Evolutionary conservation across 2,113 vertebrate species (phyloP).

Genomic region (Zosterops lateralis): DNA sequence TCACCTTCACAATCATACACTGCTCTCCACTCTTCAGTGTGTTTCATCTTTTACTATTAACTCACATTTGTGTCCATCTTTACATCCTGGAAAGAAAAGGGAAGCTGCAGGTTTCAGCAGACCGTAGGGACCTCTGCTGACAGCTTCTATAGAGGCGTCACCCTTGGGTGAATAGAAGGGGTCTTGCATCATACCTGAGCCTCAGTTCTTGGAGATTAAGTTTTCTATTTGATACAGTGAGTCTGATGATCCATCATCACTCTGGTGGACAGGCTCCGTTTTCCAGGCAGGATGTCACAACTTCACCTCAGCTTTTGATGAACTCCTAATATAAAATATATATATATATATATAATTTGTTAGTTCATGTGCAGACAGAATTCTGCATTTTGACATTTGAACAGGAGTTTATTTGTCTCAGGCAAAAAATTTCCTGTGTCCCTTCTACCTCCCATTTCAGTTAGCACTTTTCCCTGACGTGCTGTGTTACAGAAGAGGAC

Average conservation of each 20-base stretch:
- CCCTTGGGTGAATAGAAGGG: background rate
- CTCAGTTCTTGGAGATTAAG: background rate
- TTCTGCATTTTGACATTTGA: background rate
- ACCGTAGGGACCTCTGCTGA: slow-evolving; percentile 34
- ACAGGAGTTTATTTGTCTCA: background rate
- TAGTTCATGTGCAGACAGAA: background rate
- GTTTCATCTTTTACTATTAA: background rate
- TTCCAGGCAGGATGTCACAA: background rate
- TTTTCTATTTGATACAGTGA: background rate
- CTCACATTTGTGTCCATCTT: background rate
- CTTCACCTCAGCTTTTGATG: background rate
- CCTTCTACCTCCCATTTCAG: background rate
- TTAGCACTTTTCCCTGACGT: background rate
- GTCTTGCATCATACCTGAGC: background rate
- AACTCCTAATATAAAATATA: background rate
- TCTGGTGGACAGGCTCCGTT: background rate
- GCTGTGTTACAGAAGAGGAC: background rate
- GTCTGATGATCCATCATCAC: background rate
- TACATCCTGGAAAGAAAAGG: background rate
- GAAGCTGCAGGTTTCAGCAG: background rate
- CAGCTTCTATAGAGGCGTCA: background rate
- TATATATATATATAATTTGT: background rate
- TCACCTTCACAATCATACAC: background rate
- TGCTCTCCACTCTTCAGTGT: background rate
- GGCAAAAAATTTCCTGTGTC: background rate